Conservation (phyloP, 2,113 vertebrate species). For the Sphyrna mokarran region DNA sequence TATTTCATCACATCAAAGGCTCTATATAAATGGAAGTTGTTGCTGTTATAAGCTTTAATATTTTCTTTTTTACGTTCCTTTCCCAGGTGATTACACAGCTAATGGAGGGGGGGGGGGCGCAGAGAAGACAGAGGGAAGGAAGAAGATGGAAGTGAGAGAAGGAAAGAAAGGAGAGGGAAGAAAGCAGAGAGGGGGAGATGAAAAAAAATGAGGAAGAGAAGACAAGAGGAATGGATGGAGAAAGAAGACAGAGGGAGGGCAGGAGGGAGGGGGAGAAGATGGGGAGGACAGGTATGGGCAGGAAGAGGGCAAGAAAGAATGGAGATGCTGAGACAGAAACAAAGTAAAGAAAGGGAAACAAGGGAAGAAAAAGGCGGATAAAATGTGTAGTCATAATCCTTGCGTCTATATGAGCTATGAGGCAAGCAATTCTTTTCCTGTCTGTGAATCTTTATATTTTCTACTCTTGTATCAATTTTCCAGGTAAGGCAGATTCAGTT, state of each 20-base stretch:
- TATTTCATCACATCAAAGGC: too few species aligned
- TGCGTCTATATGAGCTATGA: not conserved
- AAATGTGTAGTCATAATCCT: not conserved
- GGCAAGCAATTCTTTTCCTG: not conserved
- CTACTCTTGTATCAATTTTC: not conserved
- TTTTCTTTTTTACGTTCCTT: too few species aligned
- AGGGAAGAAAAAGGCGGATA: not conserved
- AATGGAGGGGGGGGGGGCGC: too few species aligned
- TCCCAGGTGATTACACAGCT: not conserved
- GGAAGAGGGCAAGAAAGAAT: too few species aligned
- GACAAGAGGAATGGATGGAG: not conserved
- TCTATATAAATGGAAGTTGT: too few species aligned
- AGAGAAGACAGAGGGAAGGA: too few species aligned
- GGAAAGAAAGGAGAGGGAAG: not conserved
- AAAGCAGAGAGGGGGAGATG: not conserved
- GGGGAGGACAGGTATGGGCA: too few species aligned
- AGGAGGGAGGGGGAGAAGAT: too few species aligned
- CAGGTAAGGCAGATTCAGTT: not conserved
- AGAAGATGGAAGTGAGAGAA: not conserved
- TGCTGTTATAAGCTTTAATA: too few species aligned
- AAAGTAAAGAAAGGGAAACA: not conserved
- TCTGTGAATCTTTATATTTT: not conserved
- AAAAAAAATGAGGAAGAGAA: not conserved
- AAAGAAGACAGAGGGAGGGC: not conserved
- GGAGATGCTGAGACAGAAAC: too few species aligned